Evolutionary conservation across 2,888 invertebrate genomes (phyloP).

Genomic region (Xestia sexstrigata): DNA sequence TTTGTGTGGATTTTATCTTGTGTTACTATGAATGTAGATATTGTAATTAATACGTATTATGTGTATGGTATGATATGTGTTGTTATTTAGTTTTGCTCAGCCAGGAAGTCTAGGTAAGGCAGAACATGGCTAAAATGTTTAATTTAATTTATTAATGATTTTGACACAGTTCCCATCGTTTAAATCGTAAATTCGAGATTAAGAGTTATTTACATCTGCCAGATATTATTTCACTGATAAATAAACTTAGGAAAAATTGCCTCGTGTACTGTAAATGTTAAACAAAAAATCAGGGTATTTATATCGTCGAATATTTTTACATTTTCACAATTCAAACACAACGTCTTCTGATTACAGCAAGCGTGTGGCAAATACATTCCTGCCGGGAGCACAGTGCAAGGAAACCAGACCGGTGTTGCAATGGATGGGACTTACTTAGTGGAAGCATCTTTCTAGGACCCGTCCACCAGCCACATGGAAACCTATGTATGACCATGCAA

Average conservation of each 20-base stretch:
- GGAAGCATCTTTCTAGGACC: slow-evolving; percentile 95
- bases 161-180: background rate
- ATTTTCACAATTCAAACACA: slow-evolving; percentile 44
- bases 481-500: slow-evolving; percentile 81
- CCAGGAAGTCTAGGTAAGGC: slow-evolving; percentile 47
- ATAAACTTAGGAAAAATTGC: background rate
- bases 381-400: slow-evolving; percentile 95
- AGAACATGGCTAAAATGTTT: slow-evolving; percentile 11
- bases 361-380: slow-evolving; percentile 97
- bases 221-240: background rate
- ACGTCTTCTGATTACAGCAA: slow-evolving; percentile 90
- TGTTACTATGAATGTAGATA: slow-evolving; percentile 39
- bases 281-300: background rate
- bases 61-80: slow-evolving; percentile 44
- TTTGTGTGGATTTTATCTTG: slow-evolving; percentile 38
- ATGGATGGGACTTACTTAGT: slow-evolving; percentile 96
- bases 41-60: slow-evolving; percentile 38
- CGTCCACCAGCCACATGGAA: slow-evolving; percentile 83
- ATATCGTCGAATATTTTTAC: background rate
- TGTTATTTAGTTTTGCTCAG: slow-evolving; percentile 45
- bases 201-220: background rate
- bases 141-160: background rate
- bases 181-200: background rate
- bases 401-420: slow-evolving; percentile 95
- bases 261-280: background rate